Conservation (phyloP, 2,113 vertebrate genomes). For the Prochilodus magdalenae region DNA sequence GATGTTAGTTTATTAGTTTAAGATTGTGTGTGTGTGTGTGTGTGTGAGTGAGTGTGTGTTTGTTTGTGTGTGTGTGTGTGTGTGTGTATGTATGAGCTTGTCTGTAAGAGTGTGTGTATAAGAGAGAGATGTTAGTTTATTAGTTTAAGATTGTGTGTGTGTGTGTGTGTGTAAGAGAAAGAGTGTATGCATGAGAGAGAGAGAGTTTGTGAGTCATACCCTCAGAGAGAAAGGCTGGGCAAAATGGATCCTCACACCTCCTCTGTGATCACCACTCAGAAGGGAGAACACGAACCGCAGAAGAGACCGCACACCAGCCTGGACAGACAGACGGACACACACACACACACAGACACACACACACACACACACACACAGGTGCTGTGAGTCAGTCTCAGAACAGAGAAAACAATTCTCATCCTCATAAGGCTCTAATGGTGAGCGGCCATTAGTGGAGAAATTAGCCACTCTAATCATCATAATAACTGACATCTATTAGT, state of each 20-base stretch:
- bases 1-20: too few relatives aligned
- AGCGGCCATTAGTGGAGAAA: constrained; percentile 48
- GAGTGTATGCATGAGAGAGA: too few relatives aligned
- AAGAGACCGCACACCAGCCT: constrained; percentile 62
- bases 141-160: too few relatives aligned
- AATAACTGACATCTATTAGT: constrained; percentile 44
- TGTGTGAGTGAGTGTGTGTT: too few relatives aligned
- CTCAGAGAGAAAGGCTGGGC: constrained; percentile 89
- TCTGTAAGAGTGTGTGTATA: too few relatives aligned
- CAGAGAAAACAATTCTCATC: constrained; percentile 43
- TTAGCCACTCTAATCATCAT: constrained; percentile 36
- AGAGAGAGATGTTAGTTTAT: too few relatives aligned
- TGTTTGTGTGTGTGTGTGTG: too few relatives aligned
- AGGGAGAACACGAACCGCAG: constrained; percentile 61
- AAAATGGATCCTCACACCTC: constrained; percentile 82
- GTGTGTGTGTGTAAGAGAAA: background rate
- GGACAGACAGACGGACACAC: too few relatives aligned
- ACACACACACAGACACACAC: constrained; percentile 43
- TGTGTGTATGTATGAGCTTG: too few relatives aligned
- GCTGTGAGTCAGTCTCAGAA: constrained; percentile 39
- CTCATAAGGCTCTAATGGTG: constrained; percentile 46
- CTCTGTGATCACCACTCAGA: constrained; percentile 52
- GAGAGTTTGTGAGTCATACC: constrained; percentile 76
- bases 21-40: too few relatives aligned
- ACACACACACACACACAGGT: constrained; percentile 46